Evolutionary conservation across 2,888 invertebrate species (phyloP).

Genomic region (Neoascia interrupta): DNA sequence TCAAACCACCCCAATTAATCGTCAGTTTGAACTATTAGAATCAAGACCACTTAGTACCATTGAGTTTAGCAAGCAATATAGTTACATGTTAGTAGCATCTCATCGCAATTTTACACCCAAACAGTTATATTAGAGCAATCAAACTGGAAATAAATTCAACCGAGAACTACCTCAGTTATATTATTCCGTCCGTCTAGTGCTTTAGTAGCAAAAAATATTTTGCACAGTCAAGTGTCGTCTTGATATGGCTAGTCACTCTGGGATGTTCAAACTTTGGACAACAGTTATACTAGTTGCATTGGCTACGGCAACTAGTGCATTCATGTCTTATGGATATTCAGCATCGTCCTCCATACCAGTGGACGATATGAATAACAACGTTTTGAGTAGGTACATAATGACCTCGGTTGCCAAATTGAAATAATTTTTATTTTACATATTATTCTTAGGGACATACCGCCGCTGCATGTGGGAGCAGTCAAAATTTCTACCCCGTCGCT

Average conservation of each 20-base stretch:
- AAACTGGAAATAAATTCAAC: conserved; percentile 30
- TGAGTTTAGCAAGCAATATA: too few relatives aligned
- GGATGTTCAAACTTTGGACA: conserved; percentile 33
- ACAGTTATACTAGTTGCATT: conserved; percentile 36
- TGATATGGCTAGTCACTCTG: conserved; percentile 20
- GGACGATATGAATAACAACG: conserved; percentile 55
- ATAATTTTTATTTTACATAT: not conserved
- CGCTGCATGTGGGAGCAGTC: conserved; percentile 79
- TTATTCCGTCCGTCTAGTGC: conserved; percentile 28
- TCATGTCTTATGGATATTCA: conserved; percentile 54
- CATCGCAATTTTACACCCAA: conserved; percentile 6
- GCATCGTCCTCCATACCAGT: conserved; percentile 41
- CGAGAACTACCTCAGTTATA: conserved; percentile 13
- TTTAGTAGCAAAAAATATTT: conserved; percentile 52
- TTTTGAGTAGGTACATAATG: conserved; percentile 61
- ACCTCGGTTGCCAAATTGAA: too few relatives aligned
- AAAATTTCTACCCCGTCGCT: conserved; percentile 76
- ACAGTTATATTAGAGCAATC: conserved; percentile 21
- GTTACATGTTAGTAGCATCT: too few relatives aligned
- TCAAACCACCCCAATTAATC: not conserved
- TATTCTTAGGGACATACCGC: conserved; percentile 75
- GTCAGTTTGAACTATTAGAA: conserved; percentile 34
- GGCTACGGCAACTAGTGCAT: conserved; percentile 35
- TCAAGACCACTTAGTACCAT: conserved; percentile 34
- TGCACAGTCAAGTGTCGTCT: conserved; percentile 53